Evolutionary conservation across 2,888 invertebrate genomes (phyloP), one percentile per base, ranked within the genome.

Genomic region (Cryptophagus acutangulus): DNA sequence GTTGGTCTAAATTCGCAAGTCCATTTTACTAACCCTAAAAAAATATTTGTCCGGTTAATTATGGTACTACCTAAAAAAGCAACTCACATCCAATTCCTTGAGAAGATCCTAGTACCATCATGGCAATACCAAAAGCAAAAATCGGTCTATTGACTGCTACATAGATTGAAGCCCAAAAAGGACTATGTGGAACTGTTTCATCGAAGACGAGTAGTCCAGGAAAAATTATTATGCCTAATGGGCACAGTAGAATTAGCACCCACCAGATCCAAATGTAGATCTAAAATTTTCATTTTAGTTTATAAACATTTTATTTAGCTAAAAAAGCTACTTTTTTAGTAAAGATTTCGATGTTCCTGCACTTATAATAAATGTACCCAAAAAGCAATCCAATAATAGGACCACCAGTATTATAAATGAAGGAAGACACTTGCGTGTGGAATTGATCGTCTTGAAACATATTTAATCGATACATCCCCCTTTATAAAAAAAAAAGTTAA

Each of bases 321-420:
- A 31, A 13, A 31, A n/a, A n/a, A n/a, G n/a, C n/a, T 47, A 60
- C 60, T 43, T 40, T 52, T 10, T 35, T 43, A n/a, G 45, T 47
- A 10, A 37, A 26, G 2, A 57, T 12, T 17, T 36, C 24, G 34
- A 30, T 45, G 25, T 50, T 49, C 18, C 46, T 36, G 29, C 41
- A 46, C 36, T 42, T 49, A 30, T 55, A 57, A 42, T 51, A 62
- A 3, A 58, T 25, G 15, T 39, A 39, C 8, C 39, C 39, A 24
- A 25, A 39, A 8, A 10, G 14, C 25, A 39, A 33, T 9, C 39
- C 39, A 15, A 34, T 28, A 16, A 31, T 31, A 17, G 33, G 20
- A 13, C 39, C 39, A 10, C 31, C 25, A 9, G 28, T 16, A 15
- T 39, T 39, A 4, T 16, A 17, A 14, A 34, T 17, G n/a, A 34